Percentiles rank a stretch among this genome's conserved stretches.
Evolutionary conservation across 1,140 invertebrate genomes (phyloP).

Genomic region (Proctacanthus coquilletti): DNA sequence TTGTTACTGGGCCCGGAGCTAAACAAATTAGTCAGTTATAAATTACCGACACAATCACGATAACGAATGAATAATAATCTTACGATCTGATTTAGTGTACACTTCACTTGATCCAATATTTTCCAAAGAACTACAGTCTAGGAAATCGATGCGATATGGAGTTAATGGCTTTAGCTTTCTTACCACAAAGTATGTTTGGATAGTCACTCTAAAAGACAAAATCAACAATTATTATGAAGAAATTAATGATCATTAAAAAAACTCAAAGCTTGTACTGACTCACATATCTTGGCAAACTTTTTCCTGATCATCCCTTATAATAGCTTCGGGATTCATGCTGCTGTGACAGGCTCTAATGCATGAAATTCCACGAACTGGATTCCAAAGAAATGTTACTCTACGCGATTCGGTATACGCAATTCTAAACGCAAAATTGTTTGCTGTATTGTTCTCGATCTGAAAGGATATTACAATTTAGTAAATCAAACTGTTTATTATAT

Average conservation of each 20-base stretch:
- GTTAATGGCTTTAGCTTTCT: not conserved
- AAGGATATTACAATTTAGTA: no score
- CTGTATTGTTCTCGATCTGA: no score
- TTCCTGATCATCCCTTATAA: not conserved
- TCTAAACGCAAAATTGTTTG: no score
- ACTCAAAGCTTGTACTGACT: constrained; percentile 1
- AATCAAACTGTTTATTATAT: no score
- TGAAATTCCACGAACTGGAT: not conserved
- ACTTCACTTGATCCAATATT: not conserved
- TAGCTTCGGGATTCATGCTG: not conserved
- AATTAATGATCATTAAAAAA: not conserved
- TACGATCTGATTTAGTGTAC: not conserved
- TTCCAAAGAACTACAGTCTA: not conserved
- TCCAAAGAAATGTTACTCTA: not conserved
- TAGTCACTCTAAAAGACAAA: no score
- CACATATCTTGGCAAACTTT: not conserved
- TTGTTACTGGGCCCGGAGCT: constrained; percentile 25
- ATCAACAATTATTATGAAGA: not conserved
- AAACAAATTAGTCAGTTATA: not conserved
- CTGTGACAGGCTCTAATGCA: not conserved
- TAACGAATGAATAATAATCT: not conserved
- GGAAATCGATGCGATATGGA: not conserved
- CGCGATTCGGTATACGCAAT: no score
- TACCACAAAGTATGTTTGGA: not conserved
- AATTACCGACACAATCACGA: not conserved